Base-by-base conservation (phyloP, 2,797 vertebrate genomes). In the Tapera naevia region DNA sequence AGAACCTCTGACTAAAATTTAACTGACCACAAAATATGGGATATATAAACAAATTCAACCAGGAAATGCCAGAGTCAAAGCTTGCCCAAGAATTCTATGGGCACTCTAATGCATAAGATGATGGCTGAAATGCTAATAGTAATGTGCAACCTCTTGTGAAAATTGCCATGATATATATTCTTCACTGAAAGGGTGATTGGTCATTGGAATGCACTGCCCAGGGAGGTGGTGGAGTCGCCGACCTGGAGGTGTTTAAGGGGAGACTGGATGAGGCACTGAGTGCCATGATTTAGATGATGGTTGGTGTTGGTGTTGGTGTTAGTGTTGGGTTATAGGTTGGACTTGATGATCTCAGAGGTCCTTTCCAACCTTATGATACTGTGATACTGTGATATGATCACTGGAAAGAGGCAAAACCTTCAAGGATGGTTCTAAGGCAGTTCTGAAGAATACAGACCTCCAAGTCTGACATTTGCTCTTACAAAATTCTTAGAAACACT, bases 41-140 rank as follows among this genome's bases (percentile, higher is more conserved):
- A 35, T 65, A 32, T 43, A 70, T 78, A 86, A 91, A 93, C n/a
- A 91, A 94, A 85, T 91, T 54, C 72, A 86, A 76, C 25, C 60
- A 62, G 43, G 51, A 93, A 58, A 62, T 88, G 24, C 43, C 76
- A 66, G 43, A 91, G 83, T 13, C n/a, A 74, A 48, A 70, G 18
- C 14, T 39, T 74, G 51, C 17, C 4, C 56, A 90, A 23, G 43
- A 73, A 86, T 86, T 88, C 65, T 80, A 67, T 28, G 22, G 61
- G 43, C 22, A 70, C 24, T 73, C 32, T 43, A 86, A 78, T 80
- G 35, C 9, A 62, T 54, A 73, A 93, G 27, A 61, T 23, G 27
- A 61, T 23, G 64, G 17, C 16, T 73, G n/a, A 88, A 94, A 88
- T 73, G 24, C 10, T 93, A 80, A 58, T 32, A 60, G 18, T 19